phyloP scores from a whole-genome alignment of 2,113 vertebrate species.

The Prietella phreatophila region DNA sequence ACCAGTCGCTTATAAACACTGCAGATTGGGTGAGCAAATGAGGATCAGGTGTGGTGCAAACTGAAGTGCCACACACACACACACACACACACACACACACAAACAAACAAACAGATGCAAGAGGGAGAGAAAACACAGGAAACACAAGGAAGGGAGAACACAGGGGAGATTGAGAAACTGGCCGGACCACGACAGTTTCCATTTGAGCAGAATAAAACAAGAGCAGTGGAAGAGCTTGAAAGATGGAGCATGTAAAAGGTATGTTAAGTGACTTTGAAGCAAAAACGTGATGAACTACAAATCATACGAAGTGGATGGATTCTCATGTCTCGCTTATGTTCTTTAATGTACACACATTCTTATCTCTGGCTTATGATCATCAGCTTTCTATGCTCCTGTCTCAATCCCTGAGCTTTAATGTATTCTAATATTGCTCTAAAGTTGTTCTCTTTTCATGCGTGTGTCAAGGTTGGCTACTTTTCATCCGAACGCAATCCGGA shows the following conservation, averaged over 20 bases:
- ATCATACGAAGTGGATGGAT: constrained; percentile 9
- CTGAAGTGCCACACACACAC: no score
- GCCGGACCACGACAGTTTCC: background rate
- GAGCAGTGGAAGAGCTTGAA: constrained; percentile 32
- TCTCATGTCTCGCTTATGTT: constrained; percentile 28
- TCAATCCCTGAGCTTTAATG: background rate
- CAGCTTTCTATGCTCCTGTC: background rate
- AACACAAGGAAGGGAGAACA: no score
- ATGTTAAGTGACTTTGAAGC: constrained; percentile 20
- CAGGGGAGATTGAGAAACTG: no score
- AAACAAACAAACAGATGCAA: no score
- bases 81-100: no score
- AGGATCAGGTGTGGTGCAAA: no score
- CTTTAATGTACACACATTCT: constrained; percentile 13
- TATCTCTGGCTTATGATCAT: constrained; percentile 31
- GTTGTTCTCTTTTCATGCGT: constrained; percentile 26
- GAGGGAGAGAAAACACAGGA: no score
- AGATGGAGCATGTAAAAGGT: background rate
- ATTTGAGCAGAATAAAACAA: background rate
- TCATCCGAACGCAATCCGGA: constrained; percentile 33
- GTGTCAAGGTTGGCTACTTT: background rate
- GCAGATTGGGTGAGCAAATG: no score
- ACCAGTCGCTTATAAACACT: no score
- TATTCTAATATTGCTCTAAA: constrained; percentile 6
- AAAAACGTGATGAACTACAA: constrained; percentile 27